phyloP scores from a whole-genome alignment of 92 coral and sea anemone genomes.

The Epizoanthus illoricatus region DNA sequence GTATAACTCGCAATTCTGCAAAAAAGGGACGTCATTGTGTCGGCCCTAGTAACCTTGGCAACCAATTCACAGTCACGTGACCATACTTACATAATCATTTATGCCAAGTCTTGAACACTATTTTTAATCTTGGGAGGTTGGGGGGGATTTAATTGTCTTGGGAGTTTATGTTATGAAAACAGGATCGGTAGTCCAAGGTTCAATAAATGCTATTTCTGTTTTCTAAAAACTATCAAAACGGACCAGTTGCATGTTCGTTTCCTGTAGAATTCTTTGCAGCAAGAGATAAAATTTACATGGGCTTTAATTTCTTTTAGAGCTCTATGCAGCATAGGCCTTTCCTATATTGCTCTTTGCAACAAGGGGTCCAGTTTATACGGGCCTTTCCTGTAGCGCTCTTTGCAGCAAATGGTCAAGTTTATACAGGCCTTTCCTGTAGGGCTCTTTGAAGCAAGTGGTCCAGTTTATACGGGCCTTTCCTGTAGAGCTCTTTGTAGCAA shows the following conservation, averaged over 20 bases:
- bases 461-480: constrained; percentile 15
- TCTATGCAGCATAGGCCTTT: constrained; percentile 40
- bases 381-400: constrained; percentile 2
- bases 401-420: constrained; percentile 46
- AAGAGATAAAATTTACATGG: constrained; percentile 40
- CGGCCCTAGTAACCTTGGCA: too few relatives aligned
- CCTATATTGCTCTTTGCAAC: not conserved
- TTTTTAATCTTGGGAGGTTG: too few relatives aligned
- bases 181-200: too few relatives aligned
- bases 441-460: constrained; percentile 35
- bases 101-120: too few relatives aligned
- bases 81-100: too few relatives aligned
- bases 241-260: constrained; percentile 5
- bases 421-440: not conserved
- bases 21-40: too few relatives aligned
- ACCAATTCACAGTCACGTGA: too few relatives aligned
- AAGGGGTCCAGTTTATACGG: not conserved
- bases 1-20: too few relatives aligned
- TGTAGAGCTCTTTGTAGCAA: constrained; percentile 21
- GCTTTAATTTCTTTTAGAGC: not conserved
- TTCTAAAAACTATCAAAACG: constrained; percentile 15
- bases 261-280: not conserved
- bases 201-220: too few relatives aligned
- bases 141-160: too few relatives aligned
- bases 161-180: too few relatives aligned